These are phyloP conservation scores for Anastatus disparis DNA, from an alignment of 1,140 invertebrate species.

Conservation along the genomic window DNA sequence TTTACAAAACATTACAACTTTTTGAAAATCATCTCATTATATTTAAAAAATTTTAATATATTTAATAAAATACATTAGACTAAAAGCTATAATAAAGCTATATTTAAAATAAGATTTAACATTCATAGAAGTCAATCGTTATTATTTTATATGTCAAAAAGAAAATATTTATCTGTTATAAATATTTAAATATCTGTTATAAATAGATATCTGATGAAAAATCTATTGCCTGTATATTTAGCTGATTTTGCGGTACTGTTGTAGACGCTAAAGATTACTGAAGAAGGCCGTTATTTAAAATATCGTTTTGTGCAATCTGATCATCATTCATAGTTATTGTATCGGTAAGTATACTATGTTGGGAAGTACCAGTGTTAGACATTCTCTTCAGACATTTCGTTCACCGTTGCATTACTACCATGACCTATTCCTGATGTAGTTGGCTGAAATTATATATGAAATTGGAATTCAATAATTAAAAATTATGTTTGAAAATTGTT, in stretches of 20 bases:
- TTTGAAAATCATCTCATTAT: too few species aligned
- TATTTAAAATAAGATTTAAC: too few species aligned
- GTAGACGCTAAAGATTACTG: constrained; percentile 59
- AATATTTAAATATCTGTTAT: too few species aligned
- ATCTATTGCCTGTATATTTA: constrained; percentile 60
- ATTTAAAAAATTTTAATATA: too few species aligned
- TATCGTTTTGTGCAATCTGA: constrained; percentile 71
- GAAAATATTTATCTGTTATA: too few species aligned
- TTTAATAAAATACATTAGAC: too few species aligned
- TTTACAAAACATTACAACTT: too few species aligned
- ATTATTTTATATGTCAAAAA: too few species aligned
- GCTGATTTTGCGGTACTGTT: constrained; percentile 64
- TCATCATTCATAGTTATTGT: constrained; percentile 73
- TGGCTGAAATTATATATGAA: constrained; percentile 20
- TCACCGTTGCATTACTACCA: constrained; percentile 50
- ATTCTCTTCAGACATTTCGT: constrained; percentile 63
- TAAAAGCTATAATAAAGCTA: too few species aligned
- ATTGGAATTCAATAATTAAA: not conserved
- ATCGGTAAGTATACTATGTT: constrained; percentile 69
- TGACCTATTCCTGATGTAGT: constrained; percentile 17
- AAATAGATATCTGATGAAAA: too few species aligned
- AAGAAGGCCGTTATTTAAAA: constrained; percentile 59
- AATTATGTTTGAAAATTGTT: not conserved
- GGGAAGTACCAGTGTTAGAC: constrained; percentile 63
- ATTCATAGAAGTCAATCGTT: too few species aligned